Evolutionary conservation across 2,888 invertebrate species (phyloP).

Genomic region (Catocala sponsa): DNA sequence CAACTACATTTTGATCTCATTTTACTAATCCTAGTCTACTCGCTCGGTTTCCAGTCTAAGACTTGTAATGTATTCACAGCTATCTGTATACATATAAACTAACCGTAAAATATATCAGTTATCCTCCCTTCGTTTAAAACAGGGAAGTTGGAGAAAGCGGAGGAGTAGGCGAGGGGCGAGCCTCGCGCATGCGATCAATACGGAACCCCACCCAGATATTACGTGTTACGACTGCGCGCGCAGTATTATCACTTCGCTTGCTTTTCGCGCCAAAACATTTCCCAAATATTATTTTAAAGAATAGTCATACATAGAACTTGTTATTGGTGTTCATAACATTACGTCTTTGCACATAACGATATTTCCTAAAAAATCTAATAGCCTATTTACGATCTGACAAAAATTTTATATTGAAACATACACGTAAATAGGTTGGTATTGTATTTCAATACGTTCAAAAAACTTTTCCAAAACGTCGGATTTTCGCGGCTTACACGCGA

Average conservation of each 20-base stretch:
- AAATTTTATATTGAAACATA: no score
- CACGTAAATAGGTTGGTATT: no score
- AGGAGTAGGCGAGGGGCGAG: constrained; percentile 61
- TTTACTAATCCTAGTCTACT: background rate
- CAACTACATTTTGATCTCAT: no score
- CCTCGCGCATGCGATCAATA: constrained; percentile 78
- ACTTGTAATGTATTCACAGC: constrained; percentile 34
- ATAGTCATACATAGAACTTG: no score
- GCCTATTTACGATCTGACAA: no score
- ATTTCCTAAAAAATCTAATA: no score
- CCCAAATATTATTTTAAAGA: constrained; percentile 1
- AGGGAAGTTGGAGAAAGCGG: constrained; percentile 59
- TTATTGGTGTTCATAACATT: no score
- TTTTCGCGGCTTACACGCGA: constrained; percentile 70
- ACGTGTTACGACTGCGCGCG: constrained; percentile 69
- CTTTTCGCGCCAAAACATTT: constrained; percentile 71
- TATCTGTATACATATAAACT: constrained; percentile 36
- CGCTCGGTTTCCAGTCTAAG: constrained; percentile 30
- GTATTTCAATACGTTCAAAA: no score
- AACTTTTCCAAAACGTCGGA: constrained; percentile 63
- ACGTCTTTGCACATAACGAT: no score
- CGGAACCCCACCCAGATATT: constrained; percentile 67
- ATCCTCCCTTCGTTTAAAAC: constrained; percentile 62
- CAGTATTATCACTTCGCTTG: constrained; percentile 53
- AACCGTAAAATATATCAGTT: constrained; percentile 60